Base-by-base conservation (phyloP, 1,140 invertebrate species). In the Vanessa atalanta region DNA sequence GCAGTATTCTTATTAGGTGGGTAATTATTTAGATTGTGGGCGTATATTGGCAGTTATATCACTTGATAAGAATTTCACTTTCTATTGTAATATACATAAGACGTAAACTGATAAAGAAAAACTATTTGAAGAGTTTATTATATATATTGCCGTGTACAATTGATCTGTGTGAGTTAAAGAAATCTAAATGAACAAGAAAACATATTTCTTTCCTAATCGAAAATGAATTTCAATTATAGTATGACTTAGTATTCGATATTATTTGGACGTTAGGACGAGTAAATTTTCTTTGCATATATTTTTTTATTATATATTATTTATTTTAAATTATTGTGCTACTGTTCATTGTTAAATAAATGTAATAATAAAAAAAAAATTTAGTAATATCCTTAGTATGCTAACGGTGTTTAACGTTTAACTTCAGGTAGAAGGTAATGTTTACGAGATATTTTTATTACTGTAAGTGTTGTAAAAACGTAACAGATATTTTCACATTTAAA, bases 11-110 rank as follows among this genome's bases (percentile, higher is more conserved):
- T 82, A 79, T 82, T 82, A 79, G 72, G 65, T 66, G 31, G 48
- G 72, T 82, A 81, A 79, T 81, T 79, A 81, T 77, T 79, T 70
- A 61, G 66, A 77, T 71, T 64, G 74, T 76, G 61, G n/a, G 64
- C 31, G 72, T 70, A 67, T 67, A 75, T 67, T 66, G 65, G 66
- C 47, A 73, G 78, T 81, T 79, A 79, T 78, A 78, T 79, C 73
- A 82, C 16, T 16, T 71, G 68, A 77, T 77, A 73, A 73, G 67
- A 67, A 77, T 73, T 77, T 73, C 76, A 73, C 76, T 77, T 77
- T 77, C 76, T 77, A 77, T 74, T 65, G 63, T 72, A 66, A 23
- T 73, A 8, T 65, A 48, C 16, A 65, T 43, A 47, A 65, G 20
- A 47, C 43, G 3, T 61, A 16, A 8, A 61, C 31, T 61, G 14